Conservation (phyloP, 2,888 invertebrate species). For the Nomada lathburiana region DNA sequence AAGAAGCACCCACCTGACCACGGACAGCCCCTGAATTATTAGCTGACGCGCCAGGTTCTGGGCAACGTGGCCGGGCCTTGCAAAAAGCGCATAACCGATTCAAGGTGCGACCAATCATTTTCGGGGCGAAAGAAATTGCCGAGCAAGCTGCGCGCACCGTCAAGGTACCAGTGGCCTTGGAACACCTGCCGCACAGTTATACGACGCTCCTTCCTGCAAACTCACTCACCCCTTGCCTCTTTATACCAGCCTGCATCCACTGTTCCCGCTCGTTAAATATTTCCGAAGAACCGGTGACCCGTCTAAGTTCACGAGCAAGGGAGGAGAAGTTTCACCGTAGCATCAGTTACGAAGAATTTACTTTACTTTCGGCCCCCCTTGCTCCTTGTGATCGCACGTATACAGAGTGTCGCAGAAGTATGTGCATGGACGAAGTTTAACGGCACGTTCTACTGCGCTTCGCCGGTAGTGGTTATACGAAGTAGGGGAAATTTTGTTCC, state of each 20-base stretch:
- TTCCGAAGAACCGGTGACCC: slow-evolving; percentile 49
- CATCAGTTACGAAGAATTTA: slow-evolving; percentile 37
- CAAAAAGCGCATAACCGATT: slow-evolving; percentile 71
- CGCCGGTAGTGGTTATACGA: too few species aligned
- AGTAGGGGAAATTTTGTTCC: too few species aligned
- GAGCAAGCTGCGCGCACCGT: slow-evolving; percentile 52
- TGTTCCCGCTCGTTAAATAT: slow-evolving; percentile 47
- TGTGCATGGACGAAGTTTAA: too few species aligned
- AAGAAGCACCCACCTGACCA: slow-evolving; percentile 27
- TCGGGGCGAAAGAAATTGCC: slow-evolving; percentile 68
- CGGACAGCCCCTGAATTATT: slow-evolving; percentile 64
- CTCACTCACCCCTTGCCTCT: slow-evolving; percentile 20
- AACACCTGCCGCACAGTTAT: slow-evolving; percentile 67
- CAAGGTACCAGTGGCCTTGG: slow-evolving; percentile 50
- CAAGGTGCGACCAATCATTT: slow-evolving; percentile 73
- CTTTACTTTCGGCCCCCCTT: slow-evolving; percentile 14
- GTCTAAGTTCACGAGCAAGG: slow-evolving; percentile 35
- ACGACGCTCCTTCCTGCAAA: slow-evolving; percentile 39
- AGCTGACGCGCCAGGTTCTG: slow-evolving; percentile 48
- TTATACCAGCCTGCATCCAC: slow-evolving; percentile 1
- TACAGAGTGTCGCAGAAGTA: too few species aligned
- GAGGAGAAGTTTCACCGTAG: slow-evolving; percentile 2
- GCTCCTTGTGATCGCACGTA: slow-evolving; percentile 14
- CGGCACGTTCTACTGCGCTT: too few species aligned
- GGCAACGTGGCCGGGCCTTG: slow-evolving; percentile 15